These are phyloP conservation scores for Lottia scabra DNA, from an alignment of 2,888 invertebrate species.

Conservation along the genomic window DNA sequence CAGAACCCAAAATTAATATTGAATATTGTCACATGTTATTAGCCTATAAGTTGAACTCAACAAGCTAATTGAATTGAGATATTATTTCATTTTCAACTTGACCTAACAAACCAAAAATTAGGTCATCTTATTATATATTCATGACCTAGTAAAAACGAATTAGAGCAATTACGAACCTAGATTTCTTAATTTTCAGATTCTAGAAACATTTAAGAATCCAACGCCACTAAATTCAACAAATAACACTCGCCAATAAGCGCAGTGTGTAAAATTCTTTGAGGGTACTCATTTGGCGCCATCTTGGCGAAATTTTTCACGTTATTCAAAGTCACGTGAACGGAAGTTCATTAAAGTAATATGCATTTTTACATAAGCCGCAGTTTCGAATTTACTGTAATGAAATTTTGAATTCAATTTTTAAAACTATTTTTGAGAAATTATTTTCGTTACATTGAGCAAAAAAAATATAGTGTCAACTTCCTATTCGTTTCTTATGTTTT, in stretches of 20 bases:
- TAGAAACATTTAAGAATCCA: neutral
- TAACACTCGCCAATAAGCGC: neutral
- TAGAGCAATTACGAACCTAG: neutral
- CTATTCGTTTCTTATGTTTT: too few relatives aligned
- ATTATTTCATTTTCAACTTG: too few relatives aligned
- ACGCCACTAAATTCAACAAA: neutral
- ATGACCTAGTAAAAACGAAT: neutral
- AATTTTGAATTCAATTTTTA: too few relatives aligned
- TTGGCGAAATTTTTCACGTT: constrained; percentile 39
- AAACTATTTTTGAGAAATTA: too few relatives aligned
- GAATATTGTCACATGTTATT: too few relatives aligned
- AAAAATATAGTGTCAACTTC: too few relatives aligned
- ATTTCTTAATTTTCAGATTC: neutral
- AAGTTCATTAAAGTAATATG: constrained; percentile 1
- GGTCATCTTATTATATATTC: constrained; percentile 11
- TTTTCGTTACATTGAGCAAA: too few relatives aligned
- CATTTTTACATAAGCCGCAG: neutral
- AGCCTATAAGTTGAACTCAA: too few relatives aligned
- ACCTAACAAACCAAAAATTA: too few relatives aligned
- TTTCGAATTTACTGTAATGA: neutral
- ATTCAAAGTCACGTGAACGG: constrained; percentile 28
- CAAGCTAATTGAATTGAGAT: too few relatives aligned
- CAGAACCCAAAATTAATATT: too few relatives aligned
- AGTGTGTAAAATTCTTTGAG: neutral
- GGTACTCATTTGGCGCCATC: constrained; percentile 44